Evolutionary conservation across 2,888 invertebrate species (phyloP).

Genomic region (Phalangium opilio): DNA sequence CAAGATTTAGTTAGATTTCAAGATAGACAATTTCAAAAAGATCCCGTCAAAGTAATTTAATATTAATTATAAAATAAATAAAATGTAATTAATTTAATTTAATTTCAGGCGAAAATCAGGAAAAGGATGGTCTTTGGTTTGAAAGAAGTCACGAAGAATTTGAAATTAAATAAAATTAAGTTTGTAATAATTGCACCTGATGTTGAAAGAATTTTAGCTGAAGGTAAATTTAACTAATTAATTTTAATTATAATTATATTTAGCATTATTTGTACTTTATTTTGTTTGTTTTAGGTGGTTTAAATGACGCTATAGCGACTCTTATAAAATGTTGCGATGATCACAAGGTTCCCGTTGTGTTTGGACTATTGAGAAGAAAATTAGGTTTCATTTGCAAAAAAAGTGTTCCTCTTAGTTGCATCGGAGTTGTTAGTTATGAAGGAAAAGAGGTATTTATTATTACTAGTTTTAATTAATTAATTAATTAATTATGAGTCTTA

Average conservation of each 20-base stretch:
- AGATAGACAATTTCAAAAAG: constrained; percentile 42
- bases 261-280: no score
- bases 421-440: constrained; percentile 46
- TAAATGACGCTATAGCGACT: constrained; percentile 39
- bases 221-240: constrained; percentile 35
- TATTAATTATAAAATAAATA: background rate
- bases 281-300: constrained; percentile 37
- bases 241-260: no score
- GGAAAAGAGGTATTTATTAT: constrained; percentile 38
- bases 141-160: constrained; percentile 42
- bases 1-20: constrained; percentile 44
- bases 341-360: constrained; percentile 42
- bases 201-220: constrained; percentile 38
- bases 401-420: constrained; percentile 43
- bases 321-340: constrained; percentile 38
- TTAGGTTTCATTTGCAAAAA: constrained; percentile 42
- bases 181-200: constrained; percentile 47
- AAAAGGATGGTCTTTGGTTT: constrained; percentile 45
- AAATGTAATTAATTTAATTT: no score
- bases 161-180: constrained; percentile 43
- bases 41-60: constrained; percentile 41
- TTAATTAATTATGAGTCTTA: no score
- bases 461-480: no score
- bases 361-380: constrained; percentile 41
- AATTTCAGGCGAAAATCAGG: constrained; percentile 27